Evolutionary conservation across 2,113 vertebrate species (phyloP).

Genomic region (Chrysemys picta): DNA sequence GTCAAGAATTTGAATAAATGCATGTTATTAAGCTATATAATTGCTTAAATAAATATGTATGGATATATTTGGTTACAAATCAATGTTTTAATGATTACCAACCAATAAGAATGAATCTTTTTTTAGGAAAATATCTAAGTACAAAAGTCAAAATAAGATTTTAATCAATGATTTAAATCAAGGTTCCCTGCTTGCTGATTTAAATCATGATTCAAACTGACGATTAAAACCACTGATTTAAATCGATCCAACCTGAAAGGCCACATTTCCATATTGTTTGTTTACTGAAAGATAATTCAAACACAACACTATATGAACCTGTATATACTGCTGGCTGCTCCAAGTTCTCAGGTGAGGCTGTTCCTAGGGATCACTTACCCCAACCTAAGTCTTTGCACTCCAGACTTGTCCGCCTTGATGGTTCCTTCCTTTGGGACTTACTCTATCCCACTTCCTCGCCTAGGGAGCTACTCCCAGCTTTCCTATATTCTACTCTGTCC

Average conservation of each 20-base stretch:
- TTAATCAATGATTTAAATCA: no score
- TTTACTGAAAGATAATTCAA: neutral
- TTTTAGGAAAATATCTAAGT: neutral
- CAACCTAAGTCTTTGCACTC: neutral
- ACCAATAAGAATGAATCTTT: neutral
- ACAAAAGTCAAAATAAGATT: neutral
- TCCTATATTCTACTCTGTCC: neutral
- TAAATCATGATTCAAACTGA: neutral
- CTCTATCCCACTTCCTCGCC: slow-evolving; percentile 24
- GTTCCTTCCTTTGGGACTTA: neutral
- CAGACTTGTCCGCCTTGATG: neutral
- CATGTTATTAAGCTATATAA: neutral
- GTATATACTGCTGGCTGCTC: neutral
- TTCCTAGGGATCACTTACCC: neutral
- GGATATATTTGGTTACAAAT: neutral
- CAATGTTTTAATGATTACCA: neutral
- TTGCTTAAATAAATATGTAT: neutral
- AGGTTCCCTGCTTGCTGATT: no score
- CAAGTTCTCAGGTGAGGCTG: neutral
- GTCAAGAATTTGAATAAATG: neutral
- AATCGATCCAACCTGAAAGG: neutral
- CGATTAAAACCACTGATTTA: neutral
- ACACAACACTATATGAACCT: neutral
- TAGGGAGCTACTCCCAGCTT: neutral
- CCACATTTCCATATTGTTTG: neutral